Evolutionary conservation across 2,113 vertebrate species (phyloP), one percentile per base, ranked within the genome.

Genomic region (Perca flavescens): DNA sequence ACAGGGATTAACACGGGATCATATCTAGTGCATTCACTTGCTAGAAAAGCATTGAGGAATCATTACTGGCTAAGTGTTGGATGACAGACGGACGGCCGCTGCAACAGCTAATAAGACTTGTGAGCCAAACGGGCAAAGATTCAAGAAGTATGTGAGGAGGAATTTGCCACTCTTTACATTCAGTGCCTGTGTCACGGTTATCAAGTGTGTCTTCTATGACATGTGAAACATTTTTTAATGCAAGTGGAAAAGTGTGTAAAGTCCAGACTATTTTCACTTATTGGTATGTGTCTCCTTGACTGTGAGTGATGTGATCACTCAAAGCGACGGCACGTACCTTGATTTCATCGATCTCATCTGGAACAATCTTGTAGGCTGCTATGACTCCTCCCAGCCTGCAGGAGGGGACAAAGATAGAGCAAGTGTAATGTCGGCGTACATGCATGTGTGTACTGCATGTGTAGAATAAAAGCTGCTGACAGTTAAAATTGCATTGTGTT

Each of bases 301-400:
- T 19, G 12, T 21, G 53, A 68, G 57, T 16, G 19, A 63, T 65
- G 14, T 11, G n/a, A n/a, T 3, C 17, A 15, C n/a, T 17, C 15
- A 16, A 69, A 69, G 53, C 12, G 12, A 57, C 64, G 13, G 21
- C 19, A 50, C 21, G 68, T 96, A 99, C 98, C 98, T 99, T 99
- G 90, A 99, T 99, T 95, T 99, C 97, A 93, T 98, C 97, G 81
- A 98, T 97, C 95, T 99, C 98, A 6, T 99, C 98, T 80, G 98
- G 98, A 88, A 99, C 98, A 85, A 99, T 99, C 95, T 99, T 99
- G 95, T 99, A 99, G 85, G 97, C 97, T 90, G 97, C 94, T 91
- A 99, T 95, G 94, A 96, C 97, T 90, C 98, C 98, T 94, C 98
- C 98, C 72, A 99, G 96, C 94, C 98, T 99, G 96, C 93, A 96